phyloP scores from a whole-genome alignment of 1,140 invertebrate species.

The Sinonovacula constricta region DNA sequence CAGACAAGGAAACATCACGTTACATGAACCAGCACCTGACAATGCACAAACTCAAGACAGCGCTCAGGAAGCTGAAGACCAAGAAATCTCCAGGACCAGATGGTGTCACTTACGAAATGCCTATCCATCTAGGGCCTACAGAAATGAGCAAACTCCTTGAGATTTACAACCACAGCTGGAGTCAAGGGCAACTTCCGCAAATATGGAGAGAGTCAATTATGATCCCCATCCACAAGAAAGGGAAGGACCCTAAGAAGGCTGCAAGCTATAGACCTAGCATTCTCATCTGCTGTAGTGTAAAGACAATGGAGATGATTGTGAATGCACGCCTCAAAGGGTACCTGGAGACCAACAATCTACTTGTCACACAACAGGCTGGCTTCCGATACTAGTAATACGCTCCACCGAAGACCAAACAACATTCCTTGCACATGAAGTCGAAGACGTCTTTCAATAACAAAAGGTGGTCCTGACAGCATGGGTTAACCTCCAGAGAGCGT shows the following conservation, averaged over 20 bases:
- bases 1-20: neutral
- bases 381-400: neutral
- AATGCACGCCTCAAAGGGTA: neutral
- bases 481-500: constrained; percentile 21
- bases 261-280: constrained; percentile 30
- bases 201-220: neutral
- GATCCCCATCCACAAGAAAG: constrained; percentile 38
- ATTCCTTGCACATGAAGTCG: neutral
- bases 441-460: neutral
- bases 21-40: neutral
- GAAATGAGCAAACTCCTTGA: constrained; percentile 19
- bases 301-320: neutral
- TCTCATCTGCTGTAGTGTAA: neutral
- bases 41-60: neutral
- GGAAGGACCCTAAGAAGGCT: constrained; percentile 11
- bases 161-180: constrained; percentile 46
- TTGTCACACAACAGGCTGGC: constrained; percentile 7
- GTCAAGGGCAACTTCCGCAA: neutral
- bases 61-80: constrained; percentile 3
- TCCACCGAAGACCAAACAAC: neutral
- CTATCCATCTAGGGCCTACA: constrained; percentile 2
- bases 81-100: constrained; percentile 43
- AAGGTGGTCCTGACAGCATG: neutral
- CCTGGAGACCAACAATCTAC: constrained; percentile 1
- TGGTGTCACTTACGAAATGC: constrained; percentile 38